Base-by-base conservation (phyloP, 2,113 vertebrate genomes). In the Oriolus oriolus region DNA sequence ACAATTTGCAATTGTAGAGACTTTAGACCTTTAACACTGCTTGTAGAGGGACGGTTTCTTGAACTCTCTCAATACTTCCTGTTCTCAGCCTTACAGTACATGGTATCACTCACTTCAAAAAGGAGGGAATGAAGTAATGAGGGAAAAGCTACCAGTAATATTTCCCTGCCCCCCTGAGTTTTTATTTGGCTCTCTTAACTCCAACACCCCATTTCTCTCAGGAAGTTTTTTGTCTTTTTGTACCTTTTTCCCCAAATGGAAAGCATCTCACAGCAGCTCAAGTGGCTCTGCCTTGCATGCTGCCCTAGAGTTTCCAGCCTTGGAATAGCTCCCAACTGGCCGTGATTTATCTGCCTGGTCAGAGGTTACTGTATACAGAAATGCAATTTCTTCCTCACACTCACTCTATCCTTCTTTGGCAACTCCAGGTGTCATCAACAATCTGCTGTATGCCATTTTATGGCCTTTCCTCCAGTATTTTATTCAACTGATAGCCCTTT, bases 331-430 rank as follows among this genome's bases (percentile, higher is more conserved):
- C 94, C 74, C 92, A 96, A 78, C 85, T n/a, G 57, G 84, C 54
- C 8, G 3, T 96, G 95, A 97, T 97, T 97, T 97, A 97, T 97
- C 95, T 86, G 47, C 44, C 83, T 91, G 90, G 89, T 92, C 96
- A 97, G 94, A 97, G 96, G 90, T 94, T 94, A 95, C 91, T 83
- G 88, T 92, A 95, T 85, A 96, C 83, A 95, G 92, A 97, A 97
- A 97, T 95, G 95, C 95, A 97, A 97, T 97, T 97, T 97, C 95
- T 97, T 96, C 94, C 81, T 87, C 68, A 74, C 42, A 37, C 84
- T 92, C 7, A 0, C 70, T 95, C 94, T 94, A 95, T 94, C 81
- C 93, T 95, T 96, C 96, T 96, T 94, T 87, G 89, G 87, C 95
- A 96, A 75, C 85, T 96, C 41, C 92, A 95, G 90, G 77, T 96